phyloP scores from a whole-genome alignment of 2,888 invertebrate genomes.

The Ectemnius lituratus region DNA sequence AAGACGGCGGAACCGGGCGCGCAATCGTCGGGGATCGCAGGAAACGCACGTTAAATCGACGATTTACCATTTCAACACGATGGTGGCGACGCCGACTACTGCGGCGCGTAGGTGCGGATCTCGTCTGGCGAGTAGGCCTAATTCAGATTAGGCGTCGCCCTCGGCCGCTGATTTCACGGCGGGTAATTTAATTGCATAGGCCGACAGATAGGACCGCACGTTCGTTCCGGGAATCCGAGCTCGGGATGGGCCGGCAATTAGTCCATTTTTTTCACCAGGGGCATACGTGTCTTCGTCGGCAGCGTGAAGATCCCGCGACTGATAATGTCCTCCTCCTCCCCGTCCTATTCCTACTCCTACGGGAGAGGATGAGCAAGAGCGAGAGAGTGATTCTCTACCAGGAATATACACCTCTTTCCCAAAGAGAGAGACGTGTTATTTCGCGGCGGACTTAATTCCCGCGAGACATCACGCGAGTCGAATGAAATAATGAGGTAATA shows the following conservation, averaged over 20 bases:
- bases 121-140: too few species aligned
- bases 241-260: conserved; percentile 50
- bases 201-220: conserved; percentile 52
- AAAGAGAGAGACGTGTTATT: too few species aligned
- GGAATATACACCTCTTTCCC: too few species aligned
- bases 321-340: conserved; percentile 41
- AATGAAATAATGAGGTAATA: too few species aligned
- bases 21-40: conserved; percentile 32
- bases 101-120: too few species aligned
- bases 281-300: conserved; percentile 52
- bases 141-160: conserved; percentile 16
- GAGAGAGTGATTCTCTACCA: too few species aligned
- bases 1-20: conserved; percentile 7
- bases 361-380: background rate
- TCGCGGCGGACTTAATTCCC: background rate
- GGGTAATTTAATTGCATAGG: conserved; percentile 60
- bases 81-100: too few species aligned
- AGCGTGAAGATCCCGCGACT: conserved; percentile 71
- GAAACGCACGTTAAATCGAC: conserved; percentile 56
- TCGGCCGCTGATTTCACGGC: conserved; percentile 54
- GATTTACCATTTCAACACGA: conserved; percentile 49
- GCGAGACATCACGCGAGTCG: background rate
- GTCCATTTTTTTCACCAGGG: conserved; percentile 34
- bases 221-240: conserved; percentile 54
- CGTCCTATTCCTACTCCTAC: background rate